Percentiles rank a stretch among this genome's conserved stretches.
These are phyloP conservation scores for Pipra filicauda DNA, from an alignment of 2,113 vertebrate species.

Conservation along the genomic window DNA sequence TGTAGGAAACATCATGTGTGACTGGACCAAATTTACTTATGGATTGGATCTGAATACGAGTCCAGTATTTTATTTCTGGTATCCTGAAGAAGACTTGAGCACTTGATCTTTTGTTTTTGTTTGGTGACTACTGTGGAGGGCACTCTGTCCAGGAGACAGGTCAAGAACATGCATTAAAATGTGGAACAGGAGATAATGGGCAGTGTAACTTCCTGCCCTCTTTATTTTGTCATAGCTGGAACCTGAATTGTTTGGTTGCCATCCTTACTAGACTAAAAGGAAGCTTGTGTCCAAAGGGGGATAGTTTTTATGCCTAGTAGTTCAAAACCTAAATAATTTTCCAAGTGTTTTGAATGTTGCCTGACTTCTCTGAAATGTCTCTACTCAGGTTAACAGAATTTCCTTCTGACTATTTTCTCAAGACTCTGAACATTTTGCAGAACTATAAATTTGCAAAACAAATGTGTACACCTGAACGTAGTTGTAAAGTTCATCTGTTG, in stretches of 20 bases:
- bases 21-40: background rate
- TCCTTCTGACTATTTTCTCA: background rate
- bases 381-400: background rate
- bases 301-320: background rate
- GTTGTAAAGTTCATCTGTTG: background rate
- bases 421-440: background rate
- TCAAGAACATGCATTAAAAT: background rate
- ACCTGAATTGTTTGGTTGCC: background rate
- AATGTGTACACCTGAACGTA: background rate
- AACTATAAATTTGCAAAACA: background rate
- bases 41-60: background rate
- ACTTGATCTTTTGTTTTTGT: background rate
- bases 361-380: background rate
- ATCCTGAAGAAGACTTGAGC: background rate
- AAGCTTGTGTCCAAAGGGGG: background rate
- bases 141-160: background rate
- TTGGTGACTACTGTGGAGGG: background rate
- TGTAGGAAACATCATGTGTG: rapidly evolving
- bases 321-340: background rate
- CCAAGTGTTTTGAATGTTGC: background rate
- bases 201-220: background rate
- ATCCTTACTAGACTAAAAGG: background rate
- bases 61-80: background rate
- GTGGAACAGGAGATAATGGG: background rate
- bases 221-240: background rate